Conservation (phyloP, 37 sponge, comb jelly and placozoan species). For the Tethya wilhelma region DNA sequence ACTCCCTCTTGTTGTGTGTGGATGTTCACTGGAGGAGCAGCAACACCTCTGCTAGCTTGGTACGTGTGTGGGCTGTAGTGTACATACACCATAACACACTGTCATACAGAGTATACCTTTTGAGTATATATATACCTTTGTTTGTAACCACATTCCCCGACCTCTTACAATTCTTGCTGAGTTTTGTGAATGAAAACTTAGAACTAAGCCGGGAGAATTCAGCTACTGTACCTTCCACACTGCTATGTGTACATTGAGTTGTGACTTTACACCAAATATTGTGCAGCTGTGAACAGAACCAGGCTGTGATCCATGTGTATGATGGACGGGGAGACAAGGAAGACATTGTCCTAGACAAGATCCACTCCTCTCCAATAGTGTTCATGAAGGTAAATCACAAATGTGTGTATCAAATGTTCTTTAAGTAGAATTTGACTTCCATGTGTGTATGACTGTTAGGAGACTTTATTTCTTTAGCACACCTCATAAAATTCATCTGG, state of each 20-base stretch:
- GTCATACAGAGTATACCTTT: background rate
- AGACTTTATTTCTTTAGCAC: no score
- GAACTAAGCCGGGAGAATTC: background rate
- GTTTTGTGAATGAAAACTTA: no score
- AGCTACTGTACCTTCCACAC: background rate
- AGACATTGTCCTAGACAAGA: conserved; percentile 27
- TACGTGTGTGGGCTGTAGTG: conserved; percentile 8
- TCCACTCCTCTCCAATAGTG: conserved; percentile 60
- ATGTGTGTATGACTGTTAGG: no score
- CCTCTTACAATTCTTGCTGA: no score
- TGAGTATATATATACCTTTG: background rate
- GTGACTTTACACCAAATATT: no score
- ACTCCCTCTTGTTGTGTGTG: conserved; percentile 83
- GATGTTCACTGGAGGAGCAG: conserved; percentile 73
- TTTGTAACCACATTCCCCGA: no score
- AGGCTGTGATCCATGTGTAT: conserved; percentile 72
- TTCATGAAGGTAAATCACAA: conserved; percentile 65
- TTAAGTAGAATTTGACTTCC: no score
- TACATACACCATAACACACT: background rate
- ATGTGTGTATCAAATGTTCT: no score
- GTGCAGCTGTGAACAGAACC: conserved; percentile 57
- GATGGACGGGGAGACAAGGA: conserved; percentile 73
- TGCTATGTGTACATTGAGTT: conserved; percentile 1
- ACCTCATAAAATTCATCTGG: no score
- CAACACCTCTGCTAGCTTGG: conserved; percentile 80